phyloP scores from a whole-genome alignment of 2,797 vertebrate genomes.

The Enteromius fasciolatus region DNA sequence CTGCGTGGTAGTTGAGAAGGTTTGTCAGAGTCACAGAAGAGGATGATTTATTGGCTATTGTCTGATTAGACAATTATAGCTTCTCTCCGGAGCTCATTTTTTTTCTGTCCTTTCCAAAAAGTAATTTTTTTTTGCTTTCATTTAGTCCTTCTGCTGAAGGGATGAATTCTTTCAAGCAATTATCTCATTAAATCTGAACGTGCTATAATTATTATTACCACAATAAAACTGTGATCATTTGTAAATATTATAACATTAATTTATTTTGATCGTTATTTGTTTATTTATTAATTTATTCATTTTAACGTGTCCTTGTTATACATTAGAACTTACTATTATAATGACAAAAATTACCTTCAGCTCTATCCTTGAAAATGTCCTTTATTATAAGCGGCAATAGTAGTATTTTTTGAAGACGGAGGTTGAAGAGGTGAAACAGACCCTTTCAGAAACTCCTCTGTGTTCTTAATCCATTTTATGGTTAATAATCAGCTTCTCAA shows the following conservation, averaged over 20 bases:
- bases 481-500: constrained; percentile 26
- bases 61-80: constrained; percentile 70
- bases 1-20: constrained; percentile 26
- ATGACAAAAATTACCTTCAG: not conserved
- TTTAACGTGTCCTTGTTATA: not conserved
- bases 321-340: not conserved
- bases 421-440: constrained; percentile 36
- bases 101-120: constrained; percentile 8
- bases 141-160: not conserved
- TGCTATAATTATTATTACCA: not conserved
- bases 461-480: constrained; percentile 32
- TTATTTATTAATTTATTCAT: not conserved
- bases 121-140: not conserved
- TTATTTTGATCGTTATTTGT: not conserved
- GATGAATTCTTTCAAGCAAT: not conserved
- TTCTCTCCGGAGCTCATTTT: constrained; percentile 56
- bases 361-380: not conserved
- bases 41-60: constrained; percentile 70
- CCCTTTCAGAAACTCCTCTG: constrained; percentile 6
- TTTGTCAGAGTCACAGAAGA: constrained; percentile 59
- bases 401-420: not conserved
- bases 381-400: not conserved
- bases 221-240: not conserved
- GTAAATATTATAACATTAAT: not conserved
- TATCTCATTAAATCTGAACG: not conserved